Evolutionary conservation across 1,140 invertebrate genomes (phyloP).

Genomic region (Nilaparvata lugens): DNA sequence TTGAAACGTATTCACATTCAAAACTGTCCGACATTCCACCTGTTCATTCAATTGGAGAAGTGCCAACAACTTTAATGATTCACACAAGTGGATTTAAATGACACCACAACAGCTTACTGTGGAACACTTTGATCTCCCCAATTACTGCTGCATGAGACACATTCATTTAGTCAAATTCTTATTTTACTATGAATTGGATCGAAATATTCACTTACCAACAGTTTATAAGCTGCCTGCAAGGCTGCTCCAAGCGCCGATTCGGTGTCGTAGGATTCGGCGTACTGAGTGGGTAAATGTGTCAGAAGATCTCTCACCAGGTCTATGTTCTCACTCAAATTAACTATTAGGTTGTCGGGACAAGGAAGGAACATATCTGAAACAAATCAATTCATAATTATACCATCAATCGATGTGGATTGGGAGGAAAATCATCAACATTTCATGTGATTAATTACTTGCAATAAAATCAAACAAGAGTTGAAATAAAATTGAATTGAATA

Average conservation of each 20-base stretch:
- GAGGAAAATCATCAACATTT: no score
- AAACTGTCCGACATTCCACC: no score
- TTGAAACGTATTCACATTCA: no score
- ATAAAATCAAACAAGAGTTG: no score
- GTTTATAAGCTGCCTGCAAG: conserved; percentile 82
- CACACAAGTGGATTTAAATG: no score
- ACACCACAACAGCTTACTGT: no score
- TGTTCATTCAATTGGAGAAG: no score
- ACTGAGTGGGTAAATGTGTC: conserved; percentile 67
- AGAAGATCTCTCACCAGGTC: conserved; percentile 74
- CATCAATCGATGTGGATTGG: no score
- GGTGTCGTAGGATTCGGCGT: conserved; percentile 61
- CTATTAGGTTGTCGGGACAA: conserved; percentile 83
- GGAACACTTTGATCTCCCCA: no score
- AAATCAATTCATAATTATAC: neutral
- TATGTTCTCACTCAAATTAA: conserved; percentile 79
- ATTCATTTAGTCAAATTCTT: neutral
- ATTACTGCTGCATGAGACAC: neutral
- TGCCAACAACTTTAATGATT: no score
- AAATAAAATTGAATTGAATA: no score
- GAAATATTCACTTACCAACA: conserved; percentile 58
- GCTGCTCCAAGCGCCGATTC: conserved; percentile 85
- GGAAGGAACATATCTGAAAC: conserved; percentile 70
- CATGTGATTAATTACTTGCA: no score
- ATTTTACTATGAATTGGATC: conserved; percentile 11